Conservation (phyloP, 2,113 vertebrate genomes). For the Bujurquina vittata region DNA sequence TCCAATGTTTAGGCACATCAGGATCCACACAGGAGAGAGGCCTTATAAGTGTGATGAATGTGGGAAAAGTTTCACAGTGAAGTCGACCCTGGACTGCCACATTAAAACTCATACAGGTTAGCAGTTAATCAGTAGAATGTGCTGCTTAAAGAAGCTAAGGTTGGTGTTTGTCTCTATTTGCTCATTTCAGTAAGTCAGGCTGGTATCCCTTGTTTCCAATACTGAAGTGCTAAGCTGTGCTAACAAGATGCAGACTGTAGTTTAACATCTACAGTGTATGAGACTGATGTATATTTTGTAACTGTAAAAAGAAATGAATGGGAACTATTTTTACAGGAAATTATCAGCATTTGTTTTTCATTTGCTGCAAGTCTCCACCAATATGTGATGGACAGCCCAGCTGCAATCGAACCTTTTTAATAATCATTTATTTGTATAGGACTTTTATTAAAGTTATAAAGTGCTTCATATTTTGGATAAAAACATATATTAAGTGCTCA, state of each 20-base stretch:
- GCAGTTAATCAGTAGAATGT: constrained; percentile 33
- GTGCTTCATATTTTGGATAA: too few species aligned
- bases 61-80: constrained; percentile 94
- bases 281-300: too few species aligned
- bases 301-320: neutral
- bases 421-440: neutral
- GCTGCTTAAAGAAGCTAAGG: neutral
- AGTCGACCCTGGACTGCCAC: constrained; percentile 93
- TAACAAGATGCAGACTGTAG: neutral
- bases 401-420: neutral
- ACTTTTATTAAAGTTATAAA: neutral
- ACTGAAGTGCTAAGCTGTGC: neutral
- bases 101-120: constrained; percentile 92
- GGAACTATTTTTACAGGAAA: neutral
- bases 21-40: constrained; percentile 92
- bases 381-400: neutral
- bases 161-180: neutral
- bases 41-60: constrained; percentile 92
- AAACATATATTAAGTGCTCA: too few species aligned
- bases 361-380: neutral
- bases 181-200: neutral
- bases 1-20: constrained; percentile 83
- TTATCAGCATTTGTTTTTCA: neutral
- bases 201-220: neutral
- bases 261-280: neutral